These are phyloP conservation scores for Cephus nigrinus DNA, from an alignment of 2,888 invertebrate genomes.

Conservation along the genomic window DNA sequence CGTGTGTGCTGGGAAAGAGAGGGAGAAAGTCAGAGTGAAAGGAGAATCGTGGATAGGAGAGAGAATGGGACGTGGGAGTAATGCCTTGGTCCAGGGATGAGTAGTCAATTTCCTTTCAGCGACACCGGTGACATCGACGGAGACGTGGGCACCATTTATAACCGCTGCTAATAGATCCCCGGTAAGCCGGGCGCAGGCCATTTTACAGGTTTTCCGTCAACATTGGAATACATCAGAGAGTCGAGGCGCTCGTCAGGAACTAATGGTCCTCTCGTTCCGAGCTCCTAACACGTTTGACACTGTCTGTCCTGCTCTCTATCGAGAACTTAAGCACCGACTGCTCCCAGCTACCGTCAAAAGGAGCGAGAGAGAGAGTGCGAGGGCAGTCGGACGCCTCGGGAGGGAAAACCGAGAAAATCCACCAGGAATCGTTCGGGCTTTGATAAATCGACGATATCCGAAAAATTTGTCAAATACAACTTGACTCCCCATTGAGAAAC, in stretches of 20 bases:
- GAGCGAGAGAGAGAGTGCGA: neutral
- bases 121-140: slow-evolving; percentile 55
- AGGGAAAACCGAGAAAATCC: neutral
- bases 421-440: slow-evolving; percentile 35
- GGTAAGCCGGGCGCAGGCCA: slow-evolving; percentile 48
- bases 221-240: slow-evolving; percentile 53
- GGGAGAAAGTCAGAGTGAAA: neutral
- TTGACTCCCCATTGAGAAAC: slow-evolving; percentile 2
- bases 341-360: neutral
- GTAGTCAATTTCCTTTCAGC: slow-evolving; percentile 61
- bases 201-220: slow-evolving; percentile 63
- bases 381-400: neutral
- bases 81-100: slow-evolving; percentile 42
- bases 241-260: slow-evolving; percentile 21
- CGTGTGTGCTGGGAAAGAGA: neutral
- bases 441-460: slow-evolving; percentile 57
- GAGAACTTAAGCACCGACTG: neutral
- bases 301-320: neutral
- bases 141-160: slow-evolving; percentile 59
- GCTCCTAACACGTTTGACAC: neutral
- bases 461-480: slow-evolving; percentile 54
- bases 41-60: neutral
- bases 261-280: slow-evolving; percentile 32
- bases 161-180: slow-evolving; percentile 56
- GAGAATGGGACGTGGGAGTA: slow-evolving; percentile 24